Conservation (phyloP, 2,113 vertebrate genomes). For the Chiloscyllium plagiosum region DNA sequence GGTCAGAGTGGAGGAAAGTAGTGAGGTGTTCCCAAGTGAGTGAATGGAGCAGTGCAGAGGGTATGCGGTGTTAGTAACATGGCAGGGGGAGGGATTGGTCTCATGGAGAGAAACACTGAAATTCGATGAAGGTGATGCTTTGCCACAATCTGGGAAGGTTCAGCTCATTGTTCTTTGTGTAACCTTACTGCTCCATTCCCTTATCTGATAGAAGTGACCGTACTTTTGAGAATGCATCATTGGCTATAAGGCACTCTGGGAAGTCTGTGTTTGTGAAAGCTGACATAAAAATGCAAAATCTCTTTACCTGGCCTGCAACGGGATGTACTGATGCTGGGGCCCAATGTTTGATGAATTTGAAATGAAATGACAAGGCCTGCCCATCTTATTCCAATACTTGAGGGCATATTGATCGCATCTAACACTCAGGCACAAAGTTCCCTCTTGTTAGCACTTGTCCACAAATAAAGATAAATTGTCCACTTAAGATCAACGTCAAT, state of each 20-base stretch:
- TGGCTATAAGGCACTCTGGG: background rate
- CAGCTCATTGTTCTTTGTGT: background rate
- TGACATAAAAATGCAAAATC: background rate
- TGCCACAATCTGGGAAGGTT: background rate
- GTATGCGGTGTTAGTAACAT: too few relatives aligned
- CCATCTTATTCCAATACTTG: background rate
- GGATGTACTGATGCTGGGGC: background rate
- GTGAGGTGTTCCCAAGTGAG: too few relatives aligned
- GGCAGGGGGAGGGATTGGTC: too few relatives aligned
- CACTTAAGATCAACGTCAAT: background rate
- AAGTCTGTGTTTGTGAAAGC: background rate
- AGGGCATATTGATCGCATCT: background rate
- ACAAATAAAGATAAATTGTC: background rate
- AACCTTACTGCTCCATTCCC: background rate
- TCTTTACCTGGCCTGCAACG: background rate
- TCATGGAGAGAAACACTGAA: too few relatives aligned
- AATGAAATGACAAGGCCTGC: background rate
- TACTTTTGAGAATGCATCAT: background rate
- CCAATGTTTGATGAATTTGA: background rate
- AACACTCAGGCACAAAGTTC: background rate
- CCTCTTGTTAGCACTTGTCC: background rate
- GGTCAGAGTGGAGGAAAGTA: too few relatives aligned
- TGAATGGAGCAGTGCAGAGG: too few relatives aligned
- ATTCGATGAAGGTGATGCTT: background rate
- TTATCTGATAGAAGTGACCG: background rate